phyloP scores from a whole-genome alignment of 2,113 vertebrate species.

The Perca fluviatilis region DNA sequence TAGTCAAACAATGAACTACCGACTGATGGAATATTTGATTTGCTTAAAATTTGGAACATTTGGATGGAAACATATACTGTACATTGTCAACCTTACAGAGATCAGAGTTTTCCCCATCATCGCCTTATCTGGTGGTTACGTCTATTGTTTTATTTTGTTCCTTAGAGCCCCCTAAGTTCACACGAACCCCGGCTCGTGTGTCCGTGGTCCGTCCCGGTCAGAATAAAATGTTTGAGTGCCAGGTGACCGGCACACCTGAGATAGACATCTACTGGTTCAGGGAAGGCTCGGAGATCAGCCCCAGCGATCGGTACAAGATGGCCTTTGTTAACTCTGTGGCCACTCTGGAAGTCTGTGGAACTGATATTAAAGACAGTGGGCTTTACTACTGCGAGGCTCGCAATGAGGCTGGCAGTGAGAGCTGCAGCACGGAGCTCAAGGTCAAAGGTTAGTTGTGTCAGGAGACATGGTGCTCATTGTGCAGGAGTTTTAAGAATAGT shows the following conservation, averaged over 20 bases:
- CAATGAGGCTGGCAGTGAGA: conserved; percentile 97
- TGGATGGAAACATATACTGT: conserved; percentile 33
- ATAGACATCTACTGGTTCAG: conserved; percentile 94
- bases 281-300: conserved; percentile 92
- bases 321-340: conserved; percentile 90
- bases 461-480: not conserved
- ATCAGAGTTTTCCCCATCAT: not conserved
- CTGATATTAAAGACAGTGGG: conserved; percentile 90
- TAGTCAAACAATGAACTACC: too few species aligned
- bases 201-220: conserved; percentile 92
- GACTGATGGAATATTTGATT: not conserved
- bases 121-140: not conserved
- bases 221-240: conserved; percentile 92
- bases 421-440: conserved; percentile 94
- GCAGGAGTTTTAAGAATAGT: not conserved
- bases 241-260: conserved; percentile 93
- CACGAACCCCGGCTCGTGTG: conserved; percentile 90
- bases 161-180: conserved; percentile 94
- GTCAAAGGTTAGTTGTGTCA: conserved; percentile 94
- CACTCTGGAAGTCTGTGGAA: conserved; percentile 87
- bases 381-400: conserved; percentile 95
- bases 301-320: conserved; percentile 85
- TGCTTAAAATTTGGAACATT: conserved; percentile 3
- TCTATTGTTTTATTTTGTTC: conserved; percentile 39
- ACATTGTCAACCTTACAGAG: not conserved